A percentile compares a stretch with the other conserved stretches of the same genome.
Conservation (phyloP, 1,140 invertebrate genomes). For the Idris sp. region DNA sequence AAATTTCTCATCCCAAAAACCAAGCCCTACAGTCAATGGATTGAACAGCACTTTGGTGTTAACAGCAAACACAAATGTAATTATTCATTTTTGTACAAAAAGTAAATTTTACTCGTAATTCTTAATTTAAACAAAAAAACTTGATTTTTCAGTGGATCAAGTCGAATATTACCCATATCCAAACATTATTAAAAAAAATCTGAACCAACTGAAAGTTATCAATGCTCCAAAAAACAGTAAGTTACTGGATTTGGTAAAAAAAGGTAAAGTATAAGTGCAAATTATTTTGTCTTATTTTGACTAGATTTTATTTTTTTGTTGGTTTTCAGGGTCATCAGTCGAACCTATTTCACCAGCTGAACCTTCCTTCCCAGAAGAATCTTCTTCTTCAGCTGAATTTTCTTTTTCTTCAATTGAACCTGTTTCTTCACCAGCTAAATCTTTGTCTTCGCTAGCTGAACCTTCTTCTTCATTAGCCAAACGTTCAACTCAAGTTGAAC, state of each 20-base stretch:
- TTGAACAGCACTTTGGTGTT: conserved; percentile 61
- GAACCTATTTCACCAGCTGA: too few species aligned
- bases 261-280: conserved; percentile 15
- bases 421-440: too few species aligned
- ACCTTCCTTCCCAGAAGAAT: too few species aligned
- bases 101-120: too few species aligned
- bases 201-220: conserved; percentile 58
- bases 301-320: background rate
- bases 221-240: conserved; percentile 63
- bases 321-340: background rate
- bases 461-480: too few species aligned
- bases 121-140: conserved; percentile 4
- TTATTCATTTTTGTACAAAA: too few species aligned
- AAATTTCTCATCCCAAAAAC: conserved; percentile 53
- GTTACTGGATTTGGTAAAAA: conserved; percentile 48
- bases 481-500: too few species aligned
- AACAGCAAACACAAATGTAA: conserved; percentile 49
- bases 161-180: conserved; percentile 68
- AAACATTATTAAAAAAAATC: conserved; percentile 48
- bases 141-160: conserved; percentile 56
- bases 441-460: too few species aligned
- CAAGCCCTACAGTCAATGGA: conserved; percentile 67
- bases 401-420: too few species aligned
- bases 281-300: background rate
- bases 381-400: too few species aligned